Base-by-base conservation (phyloP, 2,113 vertebrate species). In the Lanius collurio region DNA sequence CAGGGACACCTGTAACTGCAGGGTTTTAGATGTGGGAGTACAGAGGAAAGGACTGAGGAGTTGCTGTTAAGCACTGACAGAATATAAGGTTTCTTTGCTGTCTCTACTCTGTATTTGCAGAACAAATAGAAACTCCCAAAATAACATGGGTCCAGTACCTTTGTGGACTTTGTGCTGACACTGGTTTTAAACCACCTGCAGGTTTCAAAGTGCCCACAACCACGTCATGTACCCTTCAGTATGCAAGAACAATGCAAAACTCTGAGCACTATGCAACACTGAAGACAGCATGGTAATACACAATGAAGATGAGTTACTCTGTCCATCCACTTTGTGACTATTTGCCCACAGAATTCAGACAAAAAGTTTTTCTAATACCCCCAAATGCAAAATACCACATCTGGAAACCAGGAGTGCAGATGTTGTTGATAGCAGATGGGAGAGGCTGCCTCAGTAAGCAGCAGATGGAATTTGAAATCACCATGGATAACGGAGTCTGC, bases 171-270 rank as follows among this genome's bases (percentile, higher is more conserved):
- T 7, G 24, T 57, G 49, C 82, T 96, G 60, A 88, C 0, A 1
- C 4, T 31, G 44, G 31, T 74, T 89, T 92, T 93, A 82, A 91
- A 59, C 44, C 90, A 96, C 33, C 90, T 95, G 93, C 87, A 88
- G 52, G 71, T 95, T 94, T 95, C 95, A 63, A 73, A 82, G 50
- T 22, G 35, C 84, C 50, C 77, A 35, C 50, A 80, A n/a, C 13
- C 46, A 52, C 26, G 0, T 70, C 57, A 11, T 12, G 18, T 30
- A 56, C 35, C 9, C 55, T 73, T 73, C n/a, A 31, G 22, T 9
- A 30, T 22, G 44, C 52, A 88, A 63, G 67, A 90, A 31, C 59
- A 90, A 22, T 0, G 1, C 62, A 77, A 49, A 91, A 33, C 33
- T 18, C 10, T 10, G 26, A 80, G 8, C 12, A 22, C 24, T 62